Percentiles rank a stretch among this genome's conserved stretches.
These are phyloP conservation scores for Calycopis cecrops DNA, from an alignment of 1,140 invertebrate genomes.

Conservation along the genomic window DNA sequence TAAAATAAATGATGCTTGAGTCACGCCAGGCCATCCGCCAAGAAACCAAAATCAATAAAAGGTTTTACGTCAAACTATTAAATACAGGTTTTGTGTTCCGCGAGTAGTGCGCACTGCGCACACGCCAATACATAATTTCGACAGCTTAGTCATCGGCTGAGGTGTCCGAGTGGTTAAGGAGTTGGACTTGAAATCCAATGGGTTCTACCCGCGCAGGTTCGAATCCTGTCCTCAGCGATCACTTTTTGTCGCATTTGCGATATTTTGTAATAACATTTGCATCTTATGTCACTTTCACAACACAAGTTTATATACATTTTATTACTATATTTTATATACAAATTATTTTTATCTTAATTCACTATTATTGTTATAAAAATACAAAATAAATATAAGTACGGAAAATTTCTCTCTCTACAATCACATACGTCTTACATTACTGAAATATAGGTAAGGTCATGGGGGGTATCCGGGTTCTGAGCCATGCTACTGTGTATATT, in stretches of 20 bases:
- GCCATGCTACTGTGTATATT: too few relatives aligned
- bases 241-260: too few relatives aligned
- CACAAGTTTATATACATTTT: conserved; percentile 2
- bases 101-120: conserved; percentile 1
- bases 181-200: conserved; percentile 33
- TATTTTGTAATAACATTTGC: too few relatives aligned
- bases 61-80: neutral
- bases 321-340: conserved; percentile 8
- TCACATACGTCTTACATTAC: neutral
- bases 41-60: neutral
- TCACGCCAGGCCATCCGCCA: neutral
- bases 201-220: conserved; percentile 32
- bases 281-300: too few relatives aligned
- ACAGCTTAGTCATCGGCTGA: conserved; percentile 16
- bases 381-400: neutral
- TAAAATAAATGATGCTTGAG: neutral
- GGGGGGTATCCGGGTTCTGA: too few relatives aligned
- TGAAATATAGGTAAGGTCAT: too few relatives aligned
- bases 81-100: neutral
- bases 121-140: conserved; percentile 15
- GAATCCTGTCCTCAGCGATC: conserved; percentile 28
- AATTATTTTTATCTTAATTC: neutral
- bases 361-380: neutral
- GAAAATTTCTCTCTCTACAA: neutral
- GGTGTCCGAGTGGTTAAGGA: conserved; percentile 33